A percentile compares a stretch with the other conserved stretches of the same genome.
These are phyloP conservation scores for Archivesica marissinica DNA, from an alignment of 1,140 invertebrate genomes.

Conservation along the genomic window DNA sequence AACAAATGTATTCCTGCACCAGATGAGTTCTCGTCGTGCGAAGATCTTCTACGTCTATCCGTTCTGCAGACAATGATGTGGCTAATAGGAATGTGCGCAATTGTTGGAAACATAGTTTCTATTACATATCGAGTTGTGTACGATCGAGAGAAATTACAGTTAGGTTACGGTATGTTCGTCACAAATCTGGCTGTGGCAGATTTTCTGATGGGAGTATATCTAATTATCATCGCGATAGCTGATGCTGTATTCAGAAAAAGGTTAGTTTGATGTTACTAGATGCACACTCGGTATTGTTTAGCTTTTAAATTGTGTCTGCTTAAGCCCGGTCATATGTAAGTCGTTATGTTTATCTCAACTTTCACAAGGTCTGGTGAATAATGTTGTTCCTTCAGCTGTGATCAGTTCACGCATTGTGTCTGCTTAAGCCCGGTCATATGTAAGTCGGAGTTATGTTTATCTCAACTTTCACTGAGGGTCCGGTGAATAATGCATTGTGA, in stretches of 20 bases:
- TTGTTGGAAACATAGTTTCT: constrained; percentile 66
- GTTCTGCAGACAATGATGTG: constrained; percentile 69
- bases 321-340: no score
- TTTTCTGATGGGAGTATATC: constrained; percentile 79
- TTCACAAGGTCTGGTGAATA: no score
- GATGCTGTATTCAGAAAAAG: constrained; percentile 70
- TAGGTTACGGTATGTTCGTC: constrained; percentile 71
- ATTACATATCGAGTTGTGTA: constrained; percentile 61
- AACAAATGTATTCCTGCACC: constrained; percentile 64
- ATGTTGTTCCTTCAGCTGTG: no score
- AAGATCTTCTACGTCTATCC: constrained; percentile 65
- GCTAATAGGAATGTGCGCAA: constrained; percentile 66
- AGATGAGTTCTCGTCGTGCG: constrained; percentile 73
- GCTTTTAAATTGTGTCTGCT: no score
- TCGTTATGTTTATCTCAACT: no score
- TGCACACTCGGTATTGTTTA: no score
- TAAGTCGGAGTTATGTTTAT: no score
- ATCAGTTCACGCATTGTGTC: no score
- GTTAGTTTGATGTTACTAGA: no score
- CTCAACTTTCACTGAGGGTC: no score
- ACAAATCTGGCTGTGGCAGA: constrained; percentile 75
- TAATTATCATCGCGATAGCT: constrained; percentile 75
- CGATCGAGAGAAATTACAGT: constrained; percentile 47
- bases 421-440: no score
- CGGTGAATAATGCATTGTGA: no score